Conservation (phyloP, 2,113 vertebrate species). For the Charina bottae region DNA sequence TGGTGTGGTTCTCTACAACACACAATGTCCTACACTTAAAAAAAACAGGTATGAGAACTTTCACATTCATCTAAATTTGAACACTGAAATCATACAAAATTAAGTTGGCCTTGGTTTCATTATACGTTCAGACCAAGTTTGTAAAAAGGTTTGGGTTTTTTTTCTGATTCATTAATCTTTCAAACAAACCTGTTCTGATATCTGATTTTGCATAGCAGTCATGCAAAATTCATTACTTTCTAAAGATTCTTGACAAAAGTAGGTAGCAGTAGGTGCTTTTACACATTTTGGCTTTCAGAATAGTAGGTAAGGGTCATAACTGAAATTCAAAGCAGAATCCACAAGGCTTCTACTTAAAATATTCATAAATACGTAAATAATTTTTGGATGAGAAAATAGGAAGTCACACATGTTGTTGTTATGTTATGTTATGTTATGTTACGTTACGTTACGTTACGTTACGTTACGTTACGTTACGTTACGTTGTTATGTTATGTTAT, state of each 20-base stretch:
- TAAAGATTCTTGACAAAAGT: conserved; percentile 27
- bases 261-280: conserved; percentile 4
- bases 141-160: conserved; percentile 35
- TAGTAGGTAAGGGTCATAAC: not conserved
- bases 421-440: too few relatives aligned
- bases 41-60: not conserved
- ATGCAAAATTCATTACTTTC: conserved; percentile 27
- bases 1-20: not conserved
- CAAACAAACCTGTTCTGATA: conserved; percentile 14
- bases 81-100: conserved; percentile 30
- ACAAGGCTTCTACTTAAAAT: not conserved
- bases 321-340: not conserved
- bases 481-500: too few relatives aligned
- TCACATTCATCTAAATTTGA: not conserved
- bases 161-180: conserved; percentile 38
- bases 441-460: too few relatives aligned
- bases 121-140: conserved; percentile 19
- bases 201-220: conserved; percentile 24
- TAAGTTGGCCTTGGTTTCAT: conserved; percentile 26
- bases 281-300: conserved; percentile 17
- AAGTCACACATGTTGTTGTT: too few relatives aligned
- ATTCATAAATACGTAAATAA: too few relatives aligned
- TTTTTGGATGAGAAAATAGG: too few relatives aligned
- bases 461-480: too few relatives aligned
- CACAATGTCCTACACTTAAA: not conserved